phyloP scores from a whole-genome alignment of 2,888 invertebrate genomes.

The Tetragnatha montana region DNA sequence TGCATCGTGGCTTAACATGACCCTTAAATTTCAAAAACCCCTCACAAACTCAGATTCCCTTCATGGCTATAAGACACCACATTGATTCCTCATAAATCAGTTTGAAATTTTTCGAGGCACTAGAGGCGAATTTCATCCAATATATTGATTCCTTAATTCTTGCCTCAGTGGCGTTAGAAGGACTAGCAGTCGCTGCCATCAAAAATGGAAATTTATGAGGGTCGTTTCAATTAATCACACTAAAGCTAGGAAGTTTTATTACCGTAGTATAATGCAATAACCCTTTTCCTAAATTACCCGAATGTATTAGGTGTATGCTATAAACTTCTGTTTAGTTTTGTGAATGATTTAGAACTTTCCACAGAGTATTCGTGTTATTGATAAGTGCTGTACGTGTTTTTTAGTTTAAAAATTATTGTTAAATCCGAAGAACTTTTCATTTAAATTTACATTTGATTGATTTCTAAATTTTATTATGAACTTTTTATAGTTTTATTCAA shows the following conservation, averaged over 20 bases:
- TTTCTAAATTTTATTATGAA: too few species aligned
- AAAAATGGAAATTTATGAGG: conserved; percentile 1
- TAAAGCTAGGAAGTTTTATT: conserved; percentile 14
- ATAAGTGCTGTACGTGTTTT: too few species aligned
- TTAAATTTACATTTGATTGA: too few species aligned
- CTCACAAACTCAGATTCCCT: neutral
- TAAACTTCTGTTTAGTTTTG: conserved; percentile 12
- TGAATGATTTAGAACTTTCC: conserved; percentile 3
- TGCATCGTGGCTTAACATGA: neutral
- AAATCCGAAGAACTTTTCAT: too few species aligned
- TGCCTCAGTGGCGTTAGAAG: neutral
- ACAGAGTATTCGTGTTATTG: neutral
- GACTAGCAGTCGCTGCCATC: neutral
- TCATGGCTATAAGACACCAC: neutral
- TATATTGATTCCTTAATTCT: neutral
- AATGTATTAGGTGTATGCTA: neutral
- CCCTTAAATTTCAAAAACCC: neutral
- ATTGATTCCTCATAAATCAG: neutral
- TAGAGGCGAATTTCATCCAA: neutral
- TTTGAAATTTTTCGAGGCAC: neutral
- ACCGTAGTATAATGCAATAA: conserved; percentile 1
- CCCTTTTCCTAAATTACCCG: conserved; percentile 8
- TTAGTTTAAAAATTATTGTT: too few species aligned
- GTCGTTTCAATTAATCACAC: conserved; percentile 25
- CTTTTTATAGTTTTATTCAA: too few species aligned